Percentiles rank a stretch among this genome's conserved stretches.
Evolutionary conservation across 2,797 vertebrate genomes (phyloP).

Genomic region (Sylvia borin): DNA sequence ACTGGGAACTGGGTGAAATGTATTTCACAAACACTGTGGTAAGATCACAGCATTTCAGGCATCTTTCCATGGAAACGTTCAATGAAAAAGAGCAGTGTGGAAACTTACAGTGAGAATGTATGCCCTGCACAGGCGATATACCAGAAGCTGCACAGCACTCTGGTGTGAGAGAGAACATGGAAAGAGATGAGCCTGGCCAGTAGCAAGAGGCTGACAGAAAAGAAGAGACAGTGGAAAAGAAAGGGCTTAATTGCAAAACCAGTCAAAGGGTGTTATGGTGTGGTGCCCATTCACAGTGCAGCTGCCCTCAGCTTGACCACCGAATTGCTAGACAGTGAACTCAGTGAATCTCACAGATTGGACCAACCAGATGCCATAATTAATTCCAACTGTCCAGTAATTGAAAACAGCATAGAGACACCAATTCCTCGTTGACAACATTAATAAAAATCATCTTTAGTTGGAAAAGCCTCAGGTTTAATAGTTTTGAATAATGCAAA

Average conservation of each 20-base stretch:
- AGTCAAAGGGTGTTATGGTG: background rate
- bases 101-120: background rate
- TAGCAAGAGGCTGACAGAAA: background rate
- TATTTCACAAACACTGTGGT: background rate
- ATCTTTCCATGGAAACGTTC: background rate
- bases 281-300: constrained; percentile 5
- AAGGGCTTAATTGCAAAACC: constrained; percentile 22
- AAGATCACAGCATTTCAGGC: background rate
- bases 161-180: background rate
- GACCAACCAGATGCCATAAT: constrained; percentile 47
- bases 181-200: background rate
- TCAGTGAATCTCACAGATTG: constrained; percentile 40
- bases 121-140: background rate
- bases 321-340: constrained; percentile 63
- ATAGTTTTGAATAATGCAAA: background rate
- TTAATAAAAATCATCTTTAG: background rate
- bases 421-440: background rate
- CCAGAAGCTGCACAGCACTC: background rate
- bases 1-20: background rate
- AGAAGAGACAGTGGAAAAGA: background rate
- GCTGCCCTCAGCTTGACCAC: constrained; percentile 38
- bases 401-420: background rate
- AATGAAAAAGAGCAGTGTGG: background rate
- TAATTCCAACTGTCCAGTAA: constrained; percentile 20
- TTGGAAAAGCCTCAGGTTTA: background rate